phyloP scores from a whole-genome alignment of 2,888 invertebrate species.

The Invenusta paracnida region DNA sequence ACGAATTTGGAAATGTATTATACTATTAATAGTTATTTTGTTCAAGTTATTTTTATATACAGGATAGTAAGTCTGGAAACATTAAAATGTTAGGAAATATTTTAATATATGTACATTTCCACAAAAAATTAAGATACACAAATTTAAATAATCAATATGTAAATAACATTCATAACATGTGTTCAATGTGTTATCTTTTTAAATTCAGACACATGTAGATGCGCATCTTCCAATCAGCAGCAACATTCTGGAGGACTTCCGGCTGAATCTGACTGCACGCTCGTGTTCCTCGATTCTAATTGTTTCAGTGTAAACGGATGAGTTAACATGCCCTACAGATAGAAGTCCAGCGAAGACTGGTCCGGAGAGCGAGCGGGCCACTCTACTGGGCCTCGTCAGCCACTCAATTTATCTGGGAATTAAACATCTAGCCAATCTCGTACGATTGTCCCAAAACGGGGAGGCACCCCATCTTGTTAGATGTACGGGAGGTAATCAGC shows the following conservation, averaged over 20 bases:
- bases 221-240: constrained; percentile 1
- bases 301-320: constrained; percentile 21
- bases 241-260: constrained; percentile 6
- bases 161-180: constrained; percentile 27
- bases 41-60: no score
- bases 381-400: constrained; percentile 38
- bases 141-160: background rate
- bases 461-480: constrained; percentile 34
- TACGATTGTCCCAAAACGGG: constrained; percentile 28
- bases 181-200: constrained; percentile 7
- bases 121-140: constrained; percentile 9
- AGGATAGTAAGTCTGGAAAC: background rate
- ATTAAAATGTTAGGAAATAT: background rate
- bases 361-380: constrained; percentile 39
- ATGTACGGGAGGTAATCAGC: background rate
- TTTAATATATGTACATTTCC: background rate
- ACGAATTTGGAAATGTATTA: no score
- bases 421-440: constrained; percentile 23
- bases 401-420: constrained; percentile 34
- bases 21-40: no score
- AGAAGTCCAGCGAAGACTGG: constrained; percentile 36
- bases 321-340: constrained; percentile 39
- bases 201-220: constrained; percentile 9
- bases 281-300: constrained; percentile 2
- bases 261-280: background rate